phyloP scores from a whole-genome alignment of 2,888 invertebrate species.

The Cylindroiulus punctatus region DNA sequence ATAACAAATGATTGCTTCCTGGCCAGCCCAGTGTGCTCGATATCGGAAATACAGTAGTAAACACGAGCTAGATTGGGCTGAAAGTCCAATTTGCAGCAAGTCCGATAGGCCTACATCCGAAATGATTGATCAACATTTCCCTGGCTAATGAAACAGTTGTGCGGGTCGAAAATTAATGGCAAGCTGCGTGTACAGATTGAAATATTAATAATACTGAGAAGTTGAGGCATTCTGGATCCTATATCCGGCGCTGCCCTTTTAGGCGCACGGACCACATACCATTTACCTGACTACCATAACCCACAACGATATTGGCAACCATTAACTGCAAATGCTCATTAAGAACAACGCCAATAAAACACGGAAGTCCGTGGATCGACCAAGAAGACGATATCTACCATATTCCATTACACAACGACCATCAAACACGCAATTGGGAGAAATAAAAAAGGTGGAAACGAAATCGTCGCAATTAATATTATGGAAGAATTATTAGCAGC shows the following conservation, averaged over 20 bases:
- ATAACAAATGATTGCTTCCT: slow-evolving; percentile 22
- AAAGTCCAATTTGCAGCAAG: background rate
- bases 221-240: background rate
- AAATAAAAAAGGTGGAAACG: too few relatives aligned
- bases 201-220: background rate
- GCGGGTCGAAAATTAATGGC: slow-evolving; percentile 7
- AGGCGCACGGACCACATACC: background rate
- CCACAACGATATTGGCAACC: background rate
- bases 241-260: background rate
- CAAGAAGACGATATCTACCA: too few relatives aligned
- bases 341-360: background rate
- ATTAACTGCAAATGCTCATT: background rate
- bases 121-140: slow-evolving; percentile 26
- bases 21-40: background rate
- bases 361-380: too few relatives aligned
- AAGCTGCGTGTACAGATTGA: slow-evolving; percentile 32
- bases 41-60: too few relatives aligned
- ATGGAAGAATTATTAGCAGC: too few relatives aligned
- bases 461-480: too few relatives aligned
- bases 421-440: too few relatives aligned
- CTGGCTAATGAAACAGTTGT: slow-evolving; percentile 5
- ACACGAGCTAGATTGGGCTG: too few relatives aligned
- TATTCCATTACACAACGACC: too few relatives aligned
- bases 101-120: background rate
- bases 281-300: background rate